Evolutionary conservation across 2,797 vertebrate species (phyloP).

Genomic region (Potorous gilbertii): DNA sequence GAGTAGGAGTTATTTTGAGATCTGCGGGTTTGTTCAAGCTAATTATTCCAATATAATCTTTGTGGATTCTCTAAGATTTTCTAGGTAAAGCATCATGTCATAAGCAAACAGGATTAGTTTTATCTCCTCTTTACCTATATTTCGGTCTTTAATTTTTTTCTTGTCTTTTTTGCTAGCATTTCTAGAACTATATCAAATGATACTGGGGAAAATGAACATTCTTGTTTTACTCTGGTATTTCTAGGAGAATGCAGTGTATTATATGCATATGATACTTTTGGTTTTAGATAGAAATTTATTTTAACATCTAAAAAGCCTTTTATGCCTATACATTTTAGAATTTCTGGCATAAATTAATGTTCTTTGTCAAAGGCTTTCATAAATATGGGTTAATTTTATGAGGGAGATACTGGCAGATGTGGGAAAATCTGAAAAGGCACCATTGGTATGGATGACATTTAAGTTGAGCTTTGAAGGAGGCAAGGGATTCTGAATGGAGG

Average conservation of each 20-base stretch:
- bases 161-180: not conserved
- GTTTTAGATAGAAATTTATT: not conserved
- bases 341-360: not conserved
- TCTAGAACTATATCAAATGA: not conserved
- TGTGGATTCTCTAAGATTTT: not conserved
- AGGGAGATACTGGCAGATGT: not conserved
- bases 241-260: not conserved
- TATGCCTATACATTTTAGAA: not conserved
- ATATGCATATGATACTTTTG: not conserved
- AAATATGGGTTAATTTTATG: not conserved
- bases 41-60: not conserved
- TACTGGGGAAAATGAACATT: not conserved
- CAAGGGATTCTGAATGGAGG: not conserved
- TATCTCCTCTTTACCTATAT: not conserved
- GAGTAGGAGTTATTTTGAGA: not conserved
- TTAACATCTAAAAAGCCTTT: not conserved
- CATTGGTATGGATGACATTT: not conserved
- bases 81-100: not conserved
- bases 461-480: not conserved
- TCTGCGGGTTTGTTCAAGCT: not conserved
- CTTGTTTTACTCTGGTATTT: not conserved
- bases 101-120: not conserved
- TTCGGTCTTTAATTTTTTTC: not conserved
- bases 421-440: not conserved
- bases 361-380: not conserved